Percentiles rank a stretch among this genome's conserved stretches.
Evolutionary conservation across 2,113 vertebrate species (phyloP).

Genomic region (Prolemur simus): DNA sequence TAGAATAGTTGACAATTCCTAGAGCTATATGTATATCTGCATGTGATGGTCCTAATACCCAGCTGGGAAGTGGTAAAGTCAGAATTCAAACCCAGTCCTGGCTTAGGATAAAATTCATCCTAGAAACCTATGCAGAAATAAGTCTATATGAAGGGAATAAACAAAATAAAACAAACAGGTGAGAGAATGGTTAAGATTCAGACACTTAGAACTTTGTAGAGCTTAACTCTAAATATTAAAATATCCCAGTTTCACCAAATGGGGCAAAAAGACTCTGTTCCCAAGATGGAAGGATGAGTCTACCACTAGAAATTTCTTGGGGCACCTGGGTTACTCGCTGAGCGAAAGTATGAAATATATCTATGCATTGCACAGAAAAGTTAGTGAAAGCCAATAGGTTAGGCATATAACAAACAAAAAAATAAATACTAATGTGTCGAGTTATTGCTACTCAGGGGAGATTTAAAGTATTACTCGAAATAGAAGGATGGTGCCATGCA

Average conservation of each 20-base stretch:
- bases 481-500: neutral
- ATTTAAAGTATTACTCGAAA: neutral
- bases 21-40: neutral
- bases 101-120: neutral
- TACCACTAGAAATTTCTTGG: neutral
- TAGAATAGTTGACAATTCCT: slow-evolving; percentile 61
- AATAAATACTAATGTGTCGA: neutral
- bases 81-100: neutral
- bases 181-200: neutral
- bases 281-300: neutral
- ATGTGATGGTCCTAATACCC: neutral
- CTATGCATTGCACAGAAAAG: neutral
- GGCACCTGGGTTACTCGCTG: neutral
- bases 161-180: slow-evolving; percentile 12
- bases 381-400: neutral
- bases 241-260: neutral
- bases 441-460: neutral
- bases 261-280: neutral
- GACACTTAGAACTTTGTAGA: neutral
- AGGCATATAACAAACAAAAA: neutral
- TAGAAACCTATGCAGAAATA: slow-evolving; percentile 1
- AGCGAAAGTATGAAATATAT: neutral
- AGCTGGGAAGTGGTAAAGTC: neutral
- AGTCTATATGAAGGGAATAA: neutral
- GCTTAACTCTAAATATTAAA: neutral